phyloP scores from a whole-genome alignment of 2,113 vertebrate species.

The Calonectris borealis region DNA sequence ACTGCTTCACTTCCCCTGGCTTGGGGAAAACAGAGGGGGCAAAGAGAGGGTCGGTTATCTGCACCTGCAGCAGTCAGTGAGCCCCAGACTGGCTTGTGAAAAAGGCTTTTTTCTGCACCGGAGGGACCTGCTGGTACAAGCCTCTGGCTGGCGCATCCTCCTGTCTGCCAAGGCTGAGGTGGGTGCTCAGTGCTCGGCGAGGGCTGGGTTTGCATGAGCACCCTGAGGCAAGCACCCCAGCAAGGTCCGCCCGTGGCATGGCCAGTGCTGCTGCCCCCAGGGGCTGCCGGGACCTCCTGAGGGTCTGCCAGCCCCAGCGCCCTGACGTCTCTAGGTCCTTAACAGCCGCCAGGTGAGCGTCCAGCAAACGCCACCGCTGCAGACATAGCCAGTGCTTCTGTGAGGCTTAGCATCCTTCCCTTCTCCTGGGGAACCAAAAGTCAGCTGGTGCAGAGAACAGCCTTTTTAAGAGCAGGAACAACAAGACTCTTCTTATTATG shows the following conservation, averaged over 20 bases:
- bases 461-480: constrained; percentile 16
- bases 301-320: background rate
- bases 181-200: rapidly evolving
- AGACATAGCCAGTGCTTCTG: background rate
- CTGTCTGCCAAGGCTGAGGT: background rate
- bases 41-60: background rate
- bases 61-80: background rate
- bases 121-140: background rate
- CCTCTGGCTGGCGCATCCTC: background rate
- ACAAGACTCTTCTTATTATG: constrained; percentile 36
- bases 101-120: background rate
- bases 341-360: background rate
- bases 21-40: background rate
- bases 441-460: background rate
- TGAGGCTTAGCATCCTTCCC: background rate
- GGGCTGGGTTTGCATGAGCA: rapidly evolving
- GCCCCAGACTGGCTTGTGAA: background rate
- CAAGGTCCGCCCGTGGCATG: rapidly evolving
- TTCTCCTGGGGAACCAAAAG: background rate
- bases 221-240: background rate
- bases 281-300: background rate
- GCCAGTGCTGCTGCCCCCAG: background rate
- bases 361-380: background rate
- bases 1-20: background rate
- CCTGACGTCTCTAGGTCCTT: background rate